Conservation (phyloP, 2,113 vertebrate genomes). For the Talpa occidentalis region DNA sequence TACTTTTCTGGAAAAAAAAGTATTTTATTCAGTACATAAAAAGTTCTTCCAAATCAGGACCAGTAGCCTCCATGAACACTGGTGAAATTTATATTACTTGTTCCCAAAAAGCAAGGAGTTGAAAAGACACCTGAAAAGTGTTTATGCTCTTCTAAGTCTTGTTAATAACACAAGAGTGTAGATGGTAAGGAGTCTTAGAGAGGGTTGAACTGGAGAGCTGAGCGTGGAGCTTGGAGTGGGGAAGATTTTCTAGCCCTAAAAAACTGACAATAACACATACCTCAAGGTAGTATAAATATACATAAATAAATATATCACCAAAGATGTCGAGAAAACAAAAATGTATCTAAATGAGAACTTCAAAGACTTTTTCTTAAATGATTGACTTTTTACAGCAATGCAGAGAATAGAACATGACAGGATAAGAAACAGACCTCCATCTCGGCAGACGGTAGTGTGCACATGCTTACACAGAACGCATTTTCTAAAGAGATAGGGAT, state of each 20-base stretch:
- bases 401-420: background rate
- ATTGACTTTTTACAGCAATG: conserved; percentile 15
- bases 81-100: background rate
- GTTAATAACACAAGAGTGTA: background rate
- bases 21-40: background rate
- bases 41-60: background rate
- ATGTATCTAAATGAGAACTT: conserved; percentile 18
- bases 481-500: conserved; percentile 15
- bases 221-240: background rate
- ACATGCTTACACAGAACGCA: conserved; percentile 25
- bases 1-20: background rate
- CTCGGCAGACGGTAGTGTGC: background rate
- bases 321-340: background rate
- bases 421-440: conserved; percentile 8
- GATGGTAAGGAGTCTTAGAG: background rate
- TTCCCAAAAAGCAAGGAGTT: background rate
- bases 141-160: background rate
- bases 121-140: background rate
- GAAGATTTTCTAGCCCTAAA: background rate
- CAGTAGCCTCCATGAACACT: background rate
- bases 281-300: background rate
- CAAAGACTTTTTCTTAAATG: conserved; percentile 33
- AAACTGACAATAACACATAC: background rate
- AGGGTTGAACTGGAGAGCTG: background rate
- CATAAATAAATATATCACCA: background rate